Base-by-base conservation (phyloP, 2,797 vertebrate genomes). In the Graptemys geographica region DNA sequence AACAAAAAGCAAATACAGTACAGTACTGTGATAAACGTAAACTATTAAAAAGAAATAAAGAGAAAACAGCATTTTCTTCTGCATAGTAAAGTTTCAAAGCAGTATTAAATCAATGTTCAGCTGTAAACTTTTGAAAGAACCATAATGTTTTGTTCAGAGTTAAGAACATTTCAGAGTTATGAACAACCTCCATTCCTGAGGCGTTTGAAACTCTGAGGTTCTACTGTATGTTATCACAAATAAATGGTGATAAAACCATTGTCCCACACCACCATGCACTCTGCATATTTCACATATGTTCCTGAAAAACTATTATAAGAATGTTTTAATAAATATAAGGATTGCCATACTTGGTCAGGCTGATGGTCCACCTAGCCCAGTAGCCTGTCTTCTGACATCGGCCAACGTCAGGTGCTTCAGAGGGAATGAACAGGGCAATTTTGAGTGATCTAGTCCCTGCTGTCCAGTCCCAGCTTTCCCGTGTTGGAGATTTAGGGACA, bases 231-330 rank as follows among this genome's bases (percentile, higher is more conserved):
- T 41, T 5, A 56, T 83, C 55, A 65, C 6, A 79, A n/a, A 93
- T 86, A 21, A 11, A 2, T 5, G 5, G 90, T 1, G 6, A 59
- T 79, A 81, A 90, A 93, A 25, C 3, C 41, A 84, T n/a, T 25
- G 8, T 2, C 33, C 47, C 72, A 85, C 31, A 79, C 0, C 1
- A 18, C 31, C 72, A 62, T 3, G 15, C 6, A 28, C 0, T 78
- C 28, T 21, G 52, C 41, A 49, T 13, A 62, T 85, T 53, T 89
- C 62, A 49, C 2, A 56, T 53, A 57, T 53, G 3, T 7, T 47
- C 18, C 62, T 19, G 62, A 69, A 69, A 69, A 69, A 18, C 8
- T 69, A n/a, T 37, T n/a, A 18, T 65, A 65, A 65, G 33, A n/a
- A 65, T n/a, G 33, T 69, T 69, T 37, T 69, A n/a, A 18, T 37